phyloP scores from a whole-genome alignment of 2,797 vertebrate species.

The Danio albolineatus region DNA sequence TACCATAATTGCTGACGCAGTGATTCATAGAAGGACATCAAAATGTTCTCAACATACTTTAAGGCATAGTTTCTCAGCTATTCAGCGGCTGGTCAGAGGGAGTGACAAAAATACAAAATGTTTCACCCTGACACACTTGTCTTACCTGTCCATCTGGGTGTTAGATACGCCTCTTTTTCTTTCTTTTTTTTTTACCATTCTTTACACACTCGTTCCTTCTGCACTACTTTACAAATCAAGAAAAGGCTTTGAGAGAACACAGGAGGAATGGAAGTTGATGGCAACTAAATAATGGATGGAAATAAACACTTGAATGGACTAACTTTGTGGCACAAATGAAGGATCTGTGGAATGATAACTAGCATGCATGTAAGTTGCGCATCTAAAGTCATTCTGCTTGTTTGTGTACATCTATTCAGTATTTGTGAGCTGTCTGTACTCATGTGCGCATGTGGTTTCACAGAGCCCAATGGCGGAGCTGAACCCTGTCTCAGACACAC shows the following conservation, averaged over 20 bases:
- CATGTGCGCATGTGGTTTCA: slow-evolving; percentile 16
- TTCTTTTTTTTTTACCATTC: slow-evolving; percentile 1
- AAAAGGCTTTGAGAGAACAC: neutral
- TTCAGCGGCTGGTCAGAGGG: neutral
- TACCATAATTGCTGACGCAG: neutral
- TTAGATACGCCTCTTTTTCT: slow-evolving; percentile 66
- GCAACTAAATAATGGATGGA: neutral
- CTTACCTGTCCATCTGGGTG: slow-evolving; percentile 78
- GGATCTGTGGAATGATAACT: neutral
- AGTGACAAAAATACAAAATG: slow-evolving; percentile 27
- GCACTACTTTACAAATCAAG: neutral
- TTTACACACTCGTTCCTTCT: slow-evolving; percentile 8
- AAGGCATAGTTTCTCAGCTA: neutral
- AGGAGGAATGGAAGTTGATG: neutral
- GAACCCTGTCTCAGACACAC: slow-evolving; percentile 66
- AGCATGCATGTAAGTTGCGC: neutral
- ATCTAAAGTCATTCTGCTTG: slow-evolving; percentile 12
- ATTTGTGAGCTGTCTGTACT: neutral
- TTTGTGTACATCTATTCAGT: neutral
- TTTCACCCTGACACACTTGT: slow-evolving; percentile 76
- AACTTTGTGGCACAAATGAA: neutral
- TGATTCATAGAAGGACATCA: neutral
- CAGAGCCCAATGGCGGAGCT: slow-evolving; percentile 74
- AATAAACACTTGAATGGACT: neutral
- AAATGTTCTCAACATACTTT: neutral